Conservation (phyloP, 2,888 invertebrate species). For the Synanthedon formicaeformis region DNA sequence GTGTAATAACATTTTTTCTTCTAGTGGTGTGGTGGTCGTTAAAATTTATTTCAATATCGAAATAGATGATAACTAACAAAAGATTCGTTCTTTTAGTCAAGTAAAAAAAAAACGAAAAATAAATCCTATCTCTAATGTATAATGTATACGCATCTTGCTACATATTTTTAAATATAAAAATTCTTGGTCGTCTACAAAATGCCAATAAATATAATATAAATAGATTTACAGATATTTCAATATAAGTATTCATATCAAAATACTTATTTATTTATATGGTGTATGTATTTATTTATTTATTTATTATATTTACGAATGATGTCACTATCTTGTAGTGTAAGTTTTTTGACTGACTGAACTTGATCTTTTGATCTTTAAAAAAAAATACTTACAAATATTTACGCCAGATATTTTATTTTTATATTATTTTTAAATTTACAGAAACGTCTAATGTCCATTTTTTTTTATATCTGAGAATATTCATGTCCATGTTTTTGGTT, state of each 20-base stretch:
- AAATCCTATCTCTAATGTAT: conserved; percentile 58
- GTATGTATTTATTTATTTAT: conserved; percentile 21
- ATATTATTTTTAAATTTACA: too few relatives aligned
- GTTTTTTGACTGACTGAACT: too few relatives aligned
- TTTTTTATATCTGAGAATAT: too few relatives aligned
- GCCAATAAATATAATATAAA: too few relatives aligned
- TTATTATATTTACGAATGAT: conserved; percentile 3
- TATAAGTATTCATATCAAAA: too few relatives aligned
- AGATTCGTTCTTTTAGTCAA: conserved; percentile 17
- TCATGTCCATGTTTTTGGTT: too few relatives aligned
- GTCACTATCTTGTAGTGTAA: neutral
- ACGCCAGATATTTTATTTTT: too few relatives aligned
- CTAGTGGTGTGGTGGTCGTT: conserved; percentile 66
- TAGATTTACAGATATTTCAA: too few relatives aligned
- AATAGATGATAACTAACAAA: neutral
- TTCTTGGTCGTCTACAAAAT: too few relatives aligned
- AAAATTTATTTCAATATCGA: conserved; percentile 9
- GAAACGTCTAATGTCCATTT: too few relatives aligned
- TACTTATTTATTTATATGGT: conserved; percentile 10
- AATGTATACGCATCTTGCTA: conserved; percentile 39
- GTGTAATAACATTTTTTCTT: conserved; percentile 17
- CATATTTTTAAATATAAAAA: neutral
- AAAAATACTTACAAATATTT: too few relatives aligned
- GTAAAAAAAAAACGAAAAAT: conserved; percentile 12
- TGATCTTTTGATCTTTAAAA: too few relatives aligned